Conservation (phyloP, 1,140 invertebrate genomes). For the Aphelenchoides fujianensis region DNA sequence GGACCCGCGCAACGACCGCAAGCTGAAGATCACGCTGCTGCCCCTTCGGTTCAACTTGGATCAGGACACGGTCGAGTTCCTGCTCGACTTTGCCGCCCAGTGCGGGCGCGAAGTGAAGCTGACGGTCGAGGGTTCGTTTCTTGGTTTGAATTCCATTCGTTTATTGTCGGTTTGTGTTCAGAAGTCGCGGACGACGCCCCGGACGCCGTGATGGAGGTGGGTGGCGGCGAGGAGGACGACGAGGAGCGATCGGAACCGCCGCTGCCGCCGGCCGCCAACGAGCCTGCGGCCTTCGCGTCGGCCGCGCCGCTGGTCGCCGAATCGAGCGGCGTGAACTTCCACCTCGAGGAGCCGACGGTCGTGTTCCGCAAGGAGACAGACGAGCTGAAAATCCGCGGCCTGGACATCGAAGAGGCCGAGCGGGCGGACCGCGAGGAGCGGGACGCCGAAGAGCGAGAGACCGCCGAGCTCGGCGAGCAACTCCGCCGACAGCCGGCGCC, state of each 20-base stretch:
- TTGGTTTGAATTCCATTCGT: background rate
- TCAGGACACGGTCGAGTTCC: constrained; percentile 55
- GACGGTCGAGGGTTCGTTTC: background rate
- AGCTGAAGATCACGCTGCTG: constrained; percentile 45
- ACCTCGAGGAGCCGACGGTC: background rate
- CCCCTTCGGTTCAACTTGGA: constrained; percentile 52
- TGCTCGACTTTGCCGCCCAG: constrained; percentile 38
- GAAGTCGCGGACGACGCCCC: background rate
- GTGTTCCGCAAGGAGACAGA: too few species aligned
- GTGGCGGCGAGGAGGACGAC: background rate
- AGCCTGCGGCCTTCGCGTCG: background rate
- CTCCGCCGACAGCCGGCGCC: background rate
- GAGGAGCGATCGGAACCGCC: background rate
- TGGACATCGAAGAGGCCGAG: too few species aligned
- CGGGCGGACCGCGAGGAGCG: too few species aligned
- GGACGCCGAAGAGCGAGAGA: too few species aligned
- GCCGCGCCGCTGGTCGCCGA: background rate
- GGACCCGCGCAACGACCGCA: constrained; percentile 44
- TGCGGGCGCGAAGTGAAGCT: background rate
- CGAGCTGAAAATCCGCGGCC: too few species aligned
- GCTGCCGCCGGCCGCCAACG: background rate
- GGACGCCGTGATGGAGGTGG: background rate
- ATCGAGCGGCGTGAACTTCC: background rate
- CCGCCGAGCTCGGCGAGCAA: background rate
- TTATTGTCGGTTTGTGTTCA: background rate